These are phyloP conservation scores for Agrotis segetum DNA, from an alignment of 2,888 invertebrate genomes.

Conservation along the genomic window DNA sequence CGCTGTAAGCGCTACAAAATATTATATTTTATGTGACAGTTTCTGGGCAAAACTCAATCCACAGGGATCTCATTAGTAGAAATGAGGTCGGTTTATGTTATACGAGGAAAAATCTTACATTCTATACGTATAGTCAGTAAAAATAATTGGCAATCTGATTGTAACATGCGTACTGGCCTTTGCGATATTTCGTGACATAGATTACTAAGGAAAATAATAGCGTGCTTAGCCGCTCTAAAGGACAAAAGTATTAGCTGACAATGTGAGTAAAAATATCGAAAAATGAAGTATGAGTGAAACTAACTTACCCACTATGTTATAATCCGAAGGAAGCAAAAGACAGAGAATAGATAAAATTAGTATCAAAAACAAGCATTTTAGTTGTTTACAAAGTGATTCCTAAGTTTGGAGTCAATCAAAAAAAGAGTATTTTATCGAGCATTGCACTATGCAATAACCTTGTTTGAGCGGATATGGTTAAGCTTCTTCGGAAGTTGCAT, in stretches of 20 bases:
- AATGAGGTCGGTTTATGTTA: not conserved
- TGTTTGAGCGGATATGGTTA: conserved; percentile 11
- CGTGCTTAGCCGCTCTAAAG: conserved; percentile 8
- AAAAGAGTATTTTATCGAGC: conserved; percentile 13
- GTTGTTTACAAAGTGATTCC: not conserved
- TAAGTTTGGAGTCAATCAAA: conserved; percentile 2
- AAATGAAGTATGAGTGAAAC: conserved; percentile 35
- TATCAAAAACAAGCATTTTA: conserved; percentile 26
- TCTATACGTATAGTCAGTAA: not conserved
- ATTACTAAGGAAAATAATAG: conserved; percentile 1
- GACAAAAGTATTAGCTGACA: not conserved
- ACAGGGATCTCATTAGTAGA: not conserved
- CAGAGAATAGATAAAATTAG: conserved; percentile 51
- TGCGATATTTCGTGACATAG: conserved; percentile 16
- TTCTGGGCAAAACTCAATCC: not conserved
- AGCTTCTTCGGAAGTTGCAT: conserved; percentile 26
- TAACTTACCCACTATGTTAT: conserved; percentile 61
- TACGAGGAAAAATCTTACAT: not conserved
- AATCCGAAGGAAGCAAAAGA: conserved; percentile 55
- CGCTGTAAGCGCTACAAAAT: not conserved
- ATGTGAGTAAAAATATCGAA: conserved; percentile 1
- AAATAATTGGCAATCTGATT: not conserved
- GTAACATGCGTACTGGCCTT: conserved; percentile 4
- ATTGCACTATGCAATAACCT: conserved; percentile 39
- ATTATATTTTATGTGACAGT: not conserved